phyloP scores from a whole-genome alignment of 2,113 vertebrate genomes.

The Tragelaphus buxtoni region DNA sequence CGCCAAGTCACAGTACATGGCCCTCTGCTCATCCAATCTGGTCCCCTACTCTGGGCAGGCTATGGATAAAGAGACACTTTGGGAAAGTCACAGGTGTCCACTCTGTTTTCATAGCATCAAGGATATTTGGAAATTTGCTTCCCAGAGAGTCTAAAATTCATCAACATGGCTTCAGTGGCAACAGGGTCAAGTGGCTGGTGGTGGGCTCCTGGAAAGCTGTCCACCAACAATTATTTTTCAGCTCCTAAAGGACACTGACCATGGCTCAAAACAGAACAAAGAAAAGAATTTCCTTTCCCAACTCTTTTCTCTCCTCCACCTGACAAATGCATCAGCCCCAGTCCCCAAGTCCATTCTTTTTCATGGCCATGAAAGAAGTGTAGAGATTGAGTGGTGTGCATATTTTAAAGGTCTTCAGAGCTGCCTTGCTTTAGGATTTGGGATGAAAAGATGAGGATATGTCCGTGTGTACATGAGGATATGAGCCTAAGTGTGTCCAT shows the following conservation, averaged over 20 bases:
- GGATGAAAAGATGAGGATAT: neutral
- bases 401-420: neutral
- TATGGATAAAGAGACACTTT: neutral
- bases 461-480: accelerated
- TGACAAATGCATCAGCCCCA: neutral
- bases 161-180: neutral
- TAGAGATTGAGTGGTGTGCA: neutral
- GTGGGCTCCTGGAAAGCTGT: neutral
- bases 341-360: neutral
- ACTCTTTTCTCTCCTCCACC: neutral
- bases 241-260: neutral
- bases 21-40: neutral
- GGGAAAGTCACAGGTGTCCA: neutral
- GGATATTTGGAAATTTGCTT: neutral
- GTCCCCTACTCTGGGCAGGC: neutral
- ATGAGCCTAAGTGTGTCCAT: neutral
- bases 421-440: neutral
- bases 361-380: neutral
- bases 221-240: constrained; percentile 15
- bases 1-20: neutral
- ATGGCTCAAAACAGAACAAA: constrained; percentile 20
- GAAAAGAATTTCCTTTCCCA: neutral
- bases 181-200: neutral
- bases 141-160: neutral
- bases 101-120: neutral